phyloP scores from a whole-genome alignment of 2,113 vertebrate genomes.

The Uria lomvia region DNA sequence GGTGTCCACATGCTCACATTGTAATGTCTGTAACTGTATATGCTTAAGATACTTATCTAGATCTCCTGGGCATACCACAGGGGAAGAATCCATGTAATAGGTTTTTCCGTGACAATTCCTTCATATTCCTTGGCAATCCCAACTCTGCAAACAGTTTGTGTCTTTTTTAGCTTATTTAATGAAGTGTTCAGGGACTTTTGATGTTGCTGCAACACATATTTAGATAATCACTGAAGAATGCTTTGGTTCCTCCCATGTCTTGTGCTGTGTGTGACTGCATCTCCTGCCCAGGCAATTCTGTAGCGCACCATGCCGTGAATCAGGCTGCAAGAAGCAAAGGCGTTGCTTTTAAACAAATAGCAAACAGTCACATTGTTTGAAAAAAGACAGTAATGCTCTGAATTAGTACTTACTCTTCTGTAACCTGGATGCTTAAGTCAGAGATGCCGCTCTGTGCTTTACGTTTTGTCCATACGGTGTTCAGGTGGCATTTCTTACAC shows the following conservation, averaged over 20 bases:
- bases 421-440: not conserved
- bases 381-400: not conserved
- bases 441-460: not conserved
- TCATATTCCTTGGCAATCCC: slow-evolving; percentile 20
- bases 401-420: not conserved
- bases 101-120: slow-evolving; percentile 26
- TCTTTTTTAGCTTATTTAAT: slow-evolving; percentile 40
- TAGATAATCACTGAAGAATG: slow-evolving; percentile 65
- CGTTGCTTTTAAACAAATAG: not conserved
- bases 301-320: not conserved
- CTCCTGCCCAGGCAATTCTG: slow-evolving; percentile 3
- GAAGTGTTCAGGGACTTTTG: slow-evolving; percentile 49
- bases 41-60: not conserved
- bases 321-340: slow-evolving; percentile 1
- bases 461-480: not conserved
- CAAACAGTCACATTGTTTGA: not conserved
- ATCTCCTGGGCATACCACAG: not conserved
- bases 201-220: slow-evolving; percentile 49
- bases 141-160: slow-evolving; percentile 8
- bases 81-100: not conserved
- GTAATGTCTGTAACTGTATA: not conserved
- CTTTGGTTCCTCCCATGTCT: slow-evolving; percentile 58
- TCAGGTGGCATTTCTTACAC: not conserved
- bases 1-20: not conserved
- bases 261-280: slow-evolving; percentile 28